phyloP scores from a whole-genome alignment of 2,113 vertebrate genomes.

The Blennius ocellaris region DNA sequence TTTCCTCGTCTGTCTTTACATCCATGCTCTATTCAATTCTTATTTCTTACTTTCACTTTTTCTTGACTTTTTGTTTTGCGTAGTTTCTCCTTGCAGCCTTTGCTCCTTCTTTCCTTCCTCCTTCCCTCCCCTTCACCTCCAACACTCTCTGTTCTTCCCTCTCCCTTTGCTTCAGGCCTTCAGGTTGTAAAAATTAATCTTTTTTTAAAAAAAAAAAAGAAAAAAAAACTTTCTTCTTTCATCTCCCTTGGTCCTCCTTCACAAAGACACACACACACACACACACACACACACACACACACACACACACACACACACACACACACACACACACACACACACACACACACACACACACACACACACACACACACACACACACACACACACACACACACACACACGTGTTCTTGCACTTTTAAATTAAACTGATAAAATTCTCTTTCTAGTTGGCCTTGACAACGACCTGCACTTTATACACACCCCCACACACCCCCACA shows the following conservation, averaged over 20 bases:
- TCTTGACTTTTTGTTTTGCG: constrained; percentile 10
- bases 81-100: neutral
- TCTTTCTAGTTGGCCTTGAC: constrained; percentile 77
- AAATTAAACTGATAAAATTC: constrained; percentile 77
- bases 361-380: constrained; percentile 16
- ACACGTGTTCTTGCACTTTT: constrained; percentile 58
- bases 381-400: neutral
- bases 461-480: constrained; percentile 51
- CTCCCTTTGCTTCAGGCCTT: constrained; percentile 45
- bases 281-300: no score
- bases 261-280: constrained; percentile 17
- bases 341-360: constrained; percentile 11
- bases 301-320: no score
- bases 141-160: constrained; percentile 19
- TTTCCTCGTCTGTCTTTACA: neutral
- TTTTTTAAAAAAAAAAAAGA: constrained; percentile 62
- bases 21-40: neutral
- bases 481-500: constrained; percentile 19
- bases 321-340: no score
- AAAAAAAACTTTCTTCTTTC: constrained; percentile 66
- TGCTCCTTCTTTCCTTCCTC: constrained; percentile 16
- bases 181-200: constrained; percentile 76
- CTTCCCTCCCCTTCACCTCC: constrained; percentile 12
- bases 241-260: constrained; percentile 58
- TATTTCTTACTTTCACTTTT: neutral